Evolutionary conservation across 2,888 invertebrate species (phyloP), one percentile per base, ranked within the genome.

Genomic region (Slavum lentiscoides): DNA sequence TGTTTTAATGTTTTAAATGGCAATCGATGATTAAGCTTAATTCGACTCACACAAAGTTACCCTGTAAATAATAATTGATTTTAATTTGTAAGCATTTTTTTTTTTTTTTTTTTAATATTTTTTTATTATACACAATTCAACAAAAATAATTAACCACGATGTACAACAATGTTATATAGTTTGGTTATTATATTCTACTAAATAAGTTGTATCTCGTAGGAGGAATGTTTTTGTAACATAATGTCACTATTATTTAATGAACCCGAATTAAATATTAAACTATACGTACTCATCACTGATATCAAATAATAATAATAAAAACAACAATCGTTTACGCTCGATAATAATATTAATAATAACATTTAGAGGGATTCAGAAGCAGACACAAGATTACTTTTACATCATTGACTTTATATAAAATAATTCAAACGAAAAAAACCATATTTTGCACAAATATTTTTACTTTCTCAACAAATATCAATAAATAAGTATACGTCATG

Each of bases 291-390:
- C 5, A 2, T 69, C 19, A 53, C 68, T 13, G 58, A 66, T 76
- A 49, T 70, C 21, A 61, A 53, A 39, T 77, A 70, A 58, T 23
- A 59, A 53, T 62, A 74, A 74, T 75, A 62, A 62, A 17, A 59
- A 74, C 66, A 75, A 76, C 69, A 77, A 77, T 77, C 37, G 70
- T 23, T 58, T 58, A 23, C 21, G 39, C 37, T 70, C 70, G 43
- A 72, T 72, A 72, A 70, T 77, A 49, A 70, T 64, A 80, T 62
- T 80, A 80, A 69, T 76, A 49, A 76, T 62, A 80, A 72, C 69
- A 69, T 62, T 30, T 37, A 64, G 80, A 80, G 72, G 80, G 80
- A 80, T 70, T 72, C 80, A 80, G 80, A 80, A 80, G 80, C 70
- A 80, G 11, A 55, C 19, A n/a, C n/a, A 59, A 7, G 37, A 64